A percentile compares a stretch with the other conserved stretches of the same genome.
Conservation (phyloP, 2,888 invertebrate species). For the Phalera bucephala region DNA sequence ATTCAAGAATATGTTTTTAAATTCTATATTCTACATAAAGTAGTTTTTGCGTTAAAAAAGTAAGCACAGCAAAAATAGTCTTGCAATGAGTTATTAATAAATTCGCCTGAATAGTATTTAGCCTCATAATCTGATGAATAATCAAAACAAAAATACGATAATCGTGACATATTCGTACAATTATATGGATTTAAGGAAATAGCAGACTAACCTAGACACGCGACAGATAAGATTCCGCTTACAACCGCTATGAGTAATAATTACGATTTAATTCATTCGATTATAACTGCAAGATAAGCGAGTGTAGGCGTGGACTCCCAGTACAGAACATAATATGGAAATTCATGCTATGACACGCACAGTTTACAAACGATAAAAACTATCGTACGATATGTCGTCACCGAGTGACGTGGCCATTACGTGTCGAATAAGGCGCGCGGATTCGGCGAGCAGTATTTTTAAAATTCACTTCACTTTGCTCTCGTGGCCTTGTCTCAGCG, state of each 20-base stretch:
- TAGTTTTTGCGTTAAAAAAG: too few relatives aligned
- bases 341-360: slow-evolving; percentile 35
- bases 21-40: too few relatives aligned
- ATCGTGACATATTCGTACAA: background rate
- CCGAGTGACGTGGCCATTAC: slow-evolving; percentile 54
- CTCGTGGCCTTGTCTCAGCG: slow-evolving; percentile 24
- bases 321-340: slow-evolving; percentile 16
- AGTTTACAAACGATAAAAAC: slow-evolving; percentile 41
- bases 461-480: slow-evolving; percentile 28
- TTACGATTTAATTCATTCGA: slow-evolving; percentile 6
- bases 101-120: too few relatives aligned
- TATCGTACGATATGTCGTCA: slow-evolving; percentile 72
- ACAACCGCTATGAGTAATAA: too few relatives aligned
- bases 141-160: background rate
- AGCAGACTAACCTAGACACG: background rate
- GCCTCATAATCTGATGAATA: background rate
- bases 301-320: slow-evolving; percentile 36
- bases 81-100: too few relatives aligned
- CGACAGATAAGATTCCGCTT: background rate
- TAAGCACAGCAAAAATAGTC: too few relatives aligned
- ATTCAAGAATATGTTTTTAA: too few relatives aligned
- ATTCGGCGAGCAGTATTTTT: slow-evolving; percentile 30
- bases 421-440: slow-evolving; percentile 31
- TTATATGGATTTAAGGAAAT: background rate
- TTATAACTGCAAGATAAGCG: slow-evolving; percentile 26